A percentile compares a stretch with the other conserved stretches of the same genome.
Evolutionary conservation across 2,113 vertebrate genomes (phyloP).

Genomic region (Hydrolagus affinis): DNA sequence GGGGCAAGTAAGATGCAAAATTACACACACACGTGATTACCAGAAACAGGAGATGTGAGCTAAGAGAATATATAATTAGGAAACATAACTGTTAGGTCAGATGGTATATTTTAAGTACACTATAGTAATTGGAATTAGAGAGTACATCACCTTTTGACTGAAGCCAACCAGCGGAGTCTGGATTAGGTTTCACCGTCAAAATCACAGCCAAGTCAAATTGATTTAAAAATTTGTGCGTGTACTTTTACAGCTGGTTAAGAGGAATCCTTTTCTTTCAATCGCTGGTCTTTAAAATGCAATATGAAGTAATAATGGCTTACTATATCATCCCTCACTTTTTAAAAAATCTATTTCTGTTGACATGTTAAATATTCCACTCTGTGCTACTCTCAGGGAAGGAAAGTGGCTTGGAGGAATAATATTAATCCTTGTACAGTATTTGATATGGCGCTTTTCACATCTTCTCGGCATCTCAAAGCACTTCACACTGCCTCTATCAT

Average conservation of each 20-base stretch:
- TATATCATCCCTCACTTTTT: not conserved
- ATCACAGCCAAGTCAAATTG: not conserved
- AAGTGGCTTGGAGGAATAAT: too few relatives aligned
- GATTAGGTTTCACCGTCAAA: too few relatives aligned
- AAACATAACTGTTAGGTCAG: too few relatives aligned
- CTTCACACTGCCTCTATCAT: too few relatives aligned
- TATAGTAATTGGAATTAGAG: not conserved
- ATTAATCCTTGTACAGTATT: too few relatives aligned
- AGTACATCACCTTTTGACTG: not conserved
- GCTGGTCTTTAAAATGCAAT: conserved; percentile 1
- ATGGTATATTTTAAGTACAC: not conserved
- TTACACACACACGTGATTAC: not conserved
- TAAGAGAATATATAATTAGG: not conserved
- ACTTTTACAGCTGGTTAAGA: too few relatives aligned
- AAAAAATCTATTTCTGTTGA: not conserved
- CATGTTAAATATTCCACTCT: not conserved
- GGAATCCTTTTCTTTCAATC: too few relatives aligned
- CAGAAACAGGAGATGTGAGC: not conserved
- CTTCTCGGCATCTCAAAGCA: too few relatives aligned
- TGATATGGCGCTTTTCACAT: too few relatives aligned
- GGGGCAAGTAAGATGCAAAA: not conserved
- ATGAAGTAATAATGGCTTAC: not conserved
- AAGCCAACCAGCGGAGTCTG: not conserved
- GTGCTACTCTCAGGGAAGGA: too few relatives aligned
- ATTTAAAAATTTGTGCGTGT: not conserved